A percentile compares a stretch with the other conserved stretches of the same genome.
These are phyloP conservation scores for Harpegnathos saltator DNA, from an alignment of 1,140 invertebrate genomes.

Conservation along the genomic window DNA sequence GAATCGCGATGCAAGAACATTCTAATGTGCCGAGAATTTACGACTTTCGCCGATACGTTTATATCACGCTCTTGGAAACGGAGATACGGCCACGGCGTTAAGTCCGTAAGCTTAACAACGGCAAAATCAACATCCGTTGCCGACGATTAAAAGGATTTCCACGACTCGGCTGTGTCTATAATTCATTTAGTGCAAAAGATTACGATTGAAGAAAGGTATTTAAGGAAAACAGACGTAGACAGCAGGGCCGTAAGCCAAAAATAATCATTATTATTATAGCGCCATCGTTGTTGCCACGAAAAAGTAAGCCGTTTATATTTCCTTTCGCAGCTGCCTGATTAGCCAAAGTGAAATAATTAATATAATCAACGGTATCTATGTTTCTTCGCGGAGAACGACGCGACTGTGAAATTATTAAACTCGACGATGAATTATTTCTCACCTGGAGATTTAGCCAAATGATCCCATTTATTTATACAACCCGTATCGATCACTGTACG, in stretches of 20 bases:
- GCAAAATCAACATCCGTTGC: neutral
- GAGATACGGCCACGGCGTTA: conserved; percentile 2
- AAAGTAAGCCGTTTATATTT: neutral
- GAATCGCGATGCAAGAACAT: conserved; percentile 17
- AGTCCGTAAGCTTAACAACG: neutral
- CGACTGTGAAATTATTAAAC: too few relatives aligned
- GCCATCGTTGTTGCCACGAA: too few relatives aligned
- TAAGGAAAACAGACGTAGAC: neutral
- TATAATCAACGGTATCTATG: neutral
- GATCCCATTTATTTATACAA: conserved; percentile 30
- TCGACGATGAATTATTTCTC: too few relatives aligned
- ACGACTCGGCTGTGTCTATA: too few relatives aligned
- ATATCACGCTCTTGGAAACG: conserved; percentile 15
- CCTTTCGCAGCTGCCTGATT: neutral
- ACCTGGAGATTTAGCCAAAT: neutral
- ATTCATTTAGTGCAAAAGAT: neutral
- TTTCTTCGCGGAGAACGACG: neutral
- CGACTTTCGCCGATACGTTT: conserved; percentile 15
- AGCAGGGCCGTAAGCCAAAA: too few relatives aligned
- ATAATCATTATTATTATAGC: too few relatives aligned
- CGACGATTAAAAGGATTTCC: neutral
- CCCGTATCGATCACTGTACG: conserved; percentile 10
- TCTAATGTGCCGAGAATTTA: conserved; percentile 50
- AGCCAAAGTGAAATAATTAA: conserved; percentile 1
- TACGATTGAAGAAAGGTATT: neutral